Evolutionary conservation across 2,888 invertebrate species (phyloP).

Genomic region (Stenchaetothrips biformis): DNA sequence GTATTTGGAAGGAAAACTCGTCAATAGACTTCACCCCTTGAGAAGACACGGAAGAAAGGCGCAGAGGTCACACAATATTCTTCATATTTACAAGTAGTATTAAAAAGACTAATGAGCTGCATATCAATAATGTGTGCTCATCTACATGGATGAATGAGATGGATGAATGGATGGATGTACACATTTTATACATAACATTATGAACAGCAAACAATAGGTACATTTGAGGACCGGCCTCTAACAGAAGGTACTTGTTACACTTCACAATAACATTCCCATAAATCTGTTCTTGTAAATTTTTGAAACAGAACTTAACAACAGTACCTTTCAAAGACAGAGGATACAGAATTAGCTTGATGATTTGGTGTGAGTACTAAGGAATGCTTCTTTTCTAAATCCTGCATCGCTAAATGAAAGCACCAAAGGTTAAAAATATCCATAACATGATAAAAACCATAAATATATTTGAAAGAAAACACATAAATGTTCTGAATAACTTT

Average conservation of each 20-base stretch:
- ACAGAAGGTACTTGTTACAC: not conserved
- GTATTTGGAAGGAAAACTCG: too few species aligned
- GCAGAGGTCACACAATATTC: too few species aligned
- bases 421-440: not conserved
- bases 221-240: constrained; percentile 6
- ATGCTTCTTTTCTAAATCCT: not conserved
- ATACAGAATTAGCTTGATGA: too few species aligned
- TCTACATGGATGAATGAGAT: too few species aligned
- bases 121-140: too few species aligned
- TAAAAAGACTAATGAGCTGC: too few species aligned
- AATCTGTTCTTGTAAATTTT: not conserved
- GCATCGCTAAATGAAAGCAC: not conserved
- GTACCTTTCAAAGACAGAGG: too few species aligned
- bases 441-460: not conserved
- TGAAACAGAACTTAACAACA: not conserved
- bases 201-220: not conserved
- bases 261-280: not conserved
- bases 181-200: not conserved
- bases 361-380: too few species aligned
- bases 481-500: not conserved
- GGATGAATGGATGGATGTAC: too few species aligned
- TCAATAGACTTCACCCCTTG: too few species aligned
- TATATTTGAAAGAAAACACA: not conserved
- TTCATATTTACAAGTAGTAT: too few species aligned
- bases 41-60: too few species aligned